Percentiles rank a stretch among this genome's conserved stretches.
Conservation (phyloP, 1,140 invertebrate species). For the Drosophila fuyamai region DNA sequence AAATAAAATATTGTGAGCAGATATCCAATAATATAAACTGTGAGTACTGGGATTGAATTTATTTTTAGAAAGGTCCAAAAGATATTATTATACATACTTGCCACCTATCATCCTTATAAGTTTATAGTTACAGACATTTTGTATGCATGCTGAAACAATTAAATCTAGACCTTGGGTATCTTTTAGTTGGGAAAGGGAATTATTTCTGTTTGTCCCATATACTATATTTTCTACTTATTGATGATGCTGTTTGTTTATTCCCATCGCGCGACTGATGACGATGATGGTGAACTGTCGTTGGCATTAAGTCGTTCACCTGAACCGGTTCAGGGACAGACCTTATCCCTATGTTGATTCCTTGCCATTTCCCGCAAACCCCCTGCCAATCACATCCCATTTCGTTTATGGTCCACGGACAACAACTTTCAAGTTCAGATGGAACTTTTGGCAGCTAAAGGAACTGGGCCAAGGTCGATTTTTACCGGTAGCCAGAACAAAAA, state of each 20-base stretch:
- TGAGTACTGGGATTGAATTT: too few relatives aligned
- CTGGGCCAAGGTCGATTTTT: constrained; percentile 69
- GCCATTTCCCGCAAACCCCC: background rate
- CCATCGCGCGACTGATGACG: constrained; percentile 23
- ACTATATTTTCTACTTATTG: constrained; percentile 38
- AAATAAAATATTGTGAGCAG: too few relatives aligned
- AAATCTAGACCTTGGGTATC: constrained; percentile 11
- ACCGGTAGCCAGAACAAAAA: constrained; percentile 41
- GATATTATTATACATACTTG: too few relatives aligned
- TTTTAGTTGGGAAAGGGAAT: constrained; percentile 18
- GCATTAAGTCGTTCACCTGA: constrained; percentile 56
- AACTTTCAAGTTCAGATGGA: constrained; percentile 77
- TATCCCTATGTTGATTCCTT: constrained; percentile 20
- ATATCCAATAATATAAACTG: too few relatives aligned
- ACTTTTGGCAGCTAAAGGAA: constrained; percentile 71
- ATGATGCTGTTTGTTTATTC: constrained; percentile 52
- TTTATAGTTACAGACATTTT: too few relatives aligned
- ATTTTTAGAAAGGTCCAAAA: too few relatives aligned
- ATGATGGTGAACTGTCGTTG: constrained; percentile 51
- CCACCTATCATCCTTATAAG: too few relatives aligned
- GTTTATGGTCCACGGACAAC: constrained; percentile 59
- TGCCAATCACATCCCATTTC: constrained; percentile 23
- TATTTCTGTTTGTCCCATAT: constrained; percentile 46
- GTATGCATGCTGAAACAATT: too few relatives aligned
- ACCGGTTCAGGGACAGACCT: constrained; percentile 72